Conservation (phyloP, 1,140 invertebrate species). For the Heliothis subflexa region DNA sequence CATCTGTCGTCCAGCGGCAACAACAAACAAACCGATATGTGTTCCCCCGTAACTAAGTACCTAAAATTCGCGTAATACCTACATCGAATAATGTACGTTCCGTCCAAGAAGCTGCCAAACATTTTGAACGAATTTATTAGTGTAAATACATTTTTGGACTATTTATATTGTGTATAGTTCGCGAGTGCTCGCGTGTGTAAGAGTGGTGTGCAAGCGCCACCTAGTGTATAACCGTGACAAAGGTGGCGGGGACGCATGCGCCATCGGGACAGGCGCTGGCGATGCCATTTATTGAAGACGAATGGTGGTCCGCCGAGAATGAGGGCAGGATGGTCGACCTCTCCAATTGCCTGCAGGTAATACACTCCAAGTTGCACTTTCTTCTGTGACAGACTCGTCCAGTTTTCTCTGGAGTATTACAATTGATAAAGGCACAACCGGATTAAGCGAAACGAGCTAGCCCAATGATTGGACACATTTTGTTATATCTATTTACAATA, state of each 20-base stretch:
- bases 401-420: not conserved
- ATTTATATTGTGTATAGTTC: slow-evolving; percentile 62
- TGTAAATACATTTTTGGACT: slow-evolving; percentile 67
- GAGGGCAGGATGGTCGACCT: slow-evolving; percentile 96
- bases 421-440: not conserved
- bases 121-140: slow-evolving; percentile 81
- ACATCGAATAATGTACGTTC: slow-evolving; percentile 82
- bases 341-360: slow-evolving; percentile 94
- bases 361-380: slow-evolving; percentile 36
- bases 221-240: slow-evolving; percentile 73
- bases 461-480: not conserved
- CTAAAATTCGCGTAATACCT: slow-evolving; percentile 69
- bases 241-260: slow-evolving; percentile 88
- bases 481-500: not conserved
- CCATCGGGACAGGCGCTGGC: slow-evolving; percentile 89
- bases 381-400: not conserved
- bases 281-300: slow-evolving; percentile 98
- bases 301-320: slow-evolving; percentile 96
- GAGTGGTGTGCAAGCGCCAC: slow-evolving; percentile 73
- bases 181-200: slow-evolving; percentile 68
- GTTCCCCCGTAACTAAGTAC: slow-evolving; percentile 71
- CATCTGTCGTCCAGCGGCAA: slow-evolving; percentile 44
- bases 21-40: slow-evolving; percentile 71
- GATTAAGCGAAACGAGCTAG: not conserved
- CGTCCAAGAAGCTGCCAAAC: slow-evolving; percentile 83